Percentiles rank a stretch among this genome's conserved stretches.
Evolutionary conservation across 2,888 invertebrate species (phyloP).

Genomic region (Tethea ocularis): DNA sequence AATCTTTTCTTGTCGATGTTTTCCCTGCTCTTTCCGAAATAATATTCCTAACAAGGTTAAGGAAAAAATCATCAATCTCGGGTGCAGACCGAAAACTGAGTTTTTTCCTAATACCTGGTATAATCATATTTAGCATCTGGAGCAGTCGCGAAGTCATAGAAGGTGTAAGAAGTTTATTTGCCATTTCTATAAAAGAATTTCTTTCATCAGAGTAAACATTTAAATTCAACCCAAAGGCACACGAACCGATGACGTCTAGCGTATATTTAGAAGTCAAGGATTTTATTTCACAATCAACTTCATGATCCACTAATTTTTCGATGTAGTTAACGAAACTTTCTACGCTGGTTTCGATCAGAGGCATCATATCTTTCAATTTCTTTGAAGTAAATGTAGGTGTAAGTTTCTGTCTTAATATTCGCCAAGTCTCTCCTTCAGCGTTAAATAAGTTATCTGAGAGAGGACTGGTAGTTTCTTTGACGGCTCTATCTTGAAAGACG

Average conservation of each 20-base stretch:
- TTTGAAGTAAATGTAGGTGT: slow-evolving; percentile 49
- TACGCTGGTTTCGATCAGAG: slow-evolving; percentile 41
- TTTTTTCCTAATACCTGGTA: slow-evolving; percentile 33
- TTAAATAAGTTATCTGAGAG: slow-evolving; percentile 43
- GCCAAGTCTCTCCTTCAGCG: slow-evolving; percentile 52
- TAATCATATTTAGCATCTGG: slow-evolving; percentile 29
- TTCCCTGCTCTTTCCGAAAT: slow-evolving; percentile 38
- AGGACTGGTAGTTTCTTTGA: slow-evolving; percentile 33
- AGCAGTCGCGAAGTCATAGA: slow-evolving; percentile 17
- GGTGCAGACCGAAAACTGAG: slow-evolving; percentile 13
- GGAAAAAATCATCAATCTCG: slow-evolving; percentile 34
- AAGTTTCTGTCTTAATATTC: slow-evolving; percentile 43
- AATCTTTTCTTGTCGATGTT: slow-evolving; percentile 45
- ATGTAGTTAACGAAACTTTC: slow-evolving; percentile 36
- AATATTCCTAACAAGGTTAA: slow-evolving; percentile 36
- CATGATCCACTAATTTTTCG: slow-evolving; percentile 24
- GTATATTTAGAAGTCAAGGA: slow-evolving; percentile 46
- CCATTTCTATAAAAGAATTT: slow-evolving; percentile 40
- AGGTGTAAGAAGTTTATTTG: slow-evolving; percentile 28
- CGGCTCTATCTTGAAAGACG: slow-evolving; percentile 32
- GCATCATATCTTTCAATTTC: slow-evolving; percentile 50
- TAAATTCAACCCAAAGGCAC: slow-evolving; percentile 48
- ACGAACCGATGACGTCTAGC: slow-evolving; percentile 48
- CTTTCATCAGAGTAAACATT: slow-evolving; percentile 39
- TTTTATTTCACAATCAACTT: slow-evolving; percentile 39